Evolutionary conservation across 2,888 invertebrate species (phyloP).

Genomic region (Alcis repandata): DNA sequence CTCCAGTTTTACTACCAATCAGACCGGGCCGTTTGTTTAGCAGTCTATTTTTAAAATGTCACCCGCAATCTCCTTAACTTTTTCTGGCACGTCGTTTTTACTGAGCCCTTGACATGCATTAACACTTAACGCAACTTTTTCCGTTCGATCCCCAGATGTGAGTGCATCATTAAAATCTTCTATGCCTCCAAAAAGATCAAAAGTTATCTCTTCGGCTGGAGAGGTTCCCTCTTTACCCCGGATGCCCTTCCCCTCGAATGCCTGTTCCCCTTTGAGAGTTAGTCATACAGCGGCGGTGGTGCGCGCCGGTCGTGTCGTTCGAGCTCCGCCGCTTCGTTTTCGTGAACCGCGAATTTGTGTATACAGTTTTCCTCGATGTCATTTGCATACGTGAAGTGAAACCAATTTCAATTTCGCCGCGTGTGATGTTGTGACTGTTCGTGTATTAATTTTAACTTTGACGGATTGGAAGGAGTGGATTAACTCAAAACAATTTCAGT

Average conservation of each 20-base stretch:
- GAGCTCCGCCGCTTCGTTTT: slow-evolving; percentile 35
- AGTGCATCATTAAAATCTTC: slow-evolving; percentile 85
- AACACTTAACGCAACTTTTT: slow-evolving; percentile 84
- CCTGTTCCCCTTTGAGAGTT: slow-evolving; percentile 64
- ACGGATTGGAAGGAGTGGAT: slow-evolving; percentile 54
- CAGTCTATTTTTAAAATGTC: slow-evolving; percentile 80
- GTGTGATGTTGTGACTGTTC: slow-evolving; percentile 68
- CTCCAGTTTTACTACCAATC: slow-evolving; percentile 61
- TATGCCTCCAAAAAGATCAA: slow-evolving; percentile 84
- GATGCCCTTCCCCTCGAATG: slow-evolving; percentile 64
- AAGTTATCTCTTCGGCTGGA: slow-evolving; percentile 82
- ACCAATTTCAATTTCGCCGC: slow-evolving; percentile 71
- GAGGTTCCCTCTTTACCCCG: slow-evolving; percentile 68
- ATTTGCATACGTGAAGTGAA: slow-evolving; percentile 81
- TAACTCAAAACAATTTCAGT: slow-evolving; percentile 60
- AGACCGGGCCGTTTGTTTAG: slow-evolving; percentile 62
- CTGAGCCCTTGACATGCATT: slow-evolving; percentile 84
- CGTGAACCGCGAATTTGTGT: slow-evolving; percentile 65
- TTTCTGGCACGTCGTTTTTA: slow-evolving; percentile 80
- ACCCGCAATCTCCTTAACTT: slow-evolving; percentile 78
- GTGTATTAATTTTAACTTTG: slow-evolving; percentile 52
- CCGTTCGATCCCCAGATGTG: slow-evolving; percentile 81
- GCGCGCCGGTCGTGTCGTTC: slow-evolving; percentile 61
- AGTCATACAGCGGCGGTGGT: slow-evolving; percentile 74
- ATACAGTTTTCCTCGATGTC: slow-evolving; percentile 77